A percentile compares a stretch with the other conserved stretches of the same genome.
These are phyloP conservation scores for Clunio marinus DNA, from an alignment of 2,888 invertebrate species.

Conservation along the genomic window DNA sequence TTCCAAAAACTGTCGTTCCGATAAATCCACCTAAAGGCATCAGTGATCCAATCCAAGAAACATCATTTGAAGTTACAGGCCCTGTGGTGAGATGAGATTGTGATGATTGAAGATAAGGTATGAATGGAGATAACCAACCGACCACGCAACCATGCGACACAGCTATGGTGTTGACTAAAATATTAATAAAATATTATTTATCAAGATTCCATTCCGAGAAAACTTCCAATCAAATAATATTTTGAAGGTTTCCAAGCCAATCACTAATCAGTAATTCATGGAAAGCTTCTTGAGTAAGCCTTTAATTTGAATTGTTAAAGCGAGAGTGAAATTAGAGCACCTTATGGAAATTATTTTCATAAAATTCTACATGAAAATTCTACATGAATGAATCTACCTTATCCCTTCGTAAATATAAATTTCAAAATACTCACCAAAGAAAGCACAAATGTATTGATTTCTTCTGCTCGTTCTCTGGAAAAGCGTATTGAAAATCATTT, in stretches of 20 bases:
- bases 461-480: neutral
- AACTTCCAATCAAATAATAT: no score
- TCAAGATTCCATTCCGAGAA: no score
- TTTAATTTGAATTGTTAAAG: no score
- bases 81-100: slow-evolving; percentile 40
- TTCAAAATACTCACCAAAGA: neutral
- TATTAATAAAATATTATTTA: neutral
- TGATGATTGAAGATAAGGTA: slow-evolving; percentile 44
- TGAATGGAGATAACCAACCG: slow-evolving; percentile 48
- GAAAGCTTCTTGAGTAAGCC: no score
- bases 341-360: no score
- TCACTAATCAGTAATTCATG: no score
- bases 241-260: no score
- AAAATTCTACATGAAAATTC: no score
- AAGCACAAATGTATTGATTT: slow-evolving; percentile 14
- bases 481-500: neutral
- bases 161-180: slow-evolving; percentile 45
- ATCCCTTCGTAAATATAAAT: no score
- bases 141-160: slow-evolving; percentile 47
- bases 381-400: no score
- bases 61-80: slow-evolving; percentile 39
- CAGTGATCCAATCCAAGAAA: slow-evolving; percentile 48
- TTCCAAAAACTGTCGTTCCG: slow-evolving; percentile 47
- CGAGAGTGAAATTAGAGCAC: no score
- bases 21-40: slow-evolving; percentile 46